Conservation (phyloP, 2,888 invertebrate species). For the Phengaris arion region DNA sequence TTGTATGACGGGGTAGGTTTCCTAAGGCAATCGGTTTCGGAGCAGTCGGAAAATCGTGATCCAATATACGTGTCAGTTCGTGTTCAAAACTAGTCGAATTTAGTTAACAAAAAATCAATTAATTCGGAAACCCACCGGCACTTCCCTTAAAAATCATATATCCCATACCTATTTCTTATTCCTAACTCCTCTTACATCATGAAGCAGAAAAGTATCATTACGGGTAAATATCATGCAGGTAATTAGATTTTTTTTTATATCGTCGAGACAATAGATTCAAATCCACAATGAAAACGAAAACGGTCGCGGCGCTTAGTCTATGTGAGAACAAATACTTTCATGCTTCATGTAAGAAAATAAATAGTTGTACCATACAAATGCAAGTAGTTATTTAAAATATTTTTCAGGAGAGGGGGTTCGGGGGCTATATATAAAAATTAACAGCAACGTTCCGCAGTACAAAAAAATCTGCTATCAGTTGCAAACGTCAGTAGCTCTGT, state of each 20-base stretch:
- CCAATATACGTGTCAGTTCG: constrained; percentile 26
- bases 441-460: constrained; percentile 65
- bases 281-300: constrained; percentile 62
- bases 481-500: constrained; percentile 57
- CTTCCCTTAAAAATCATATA: constrained; percentile 60
- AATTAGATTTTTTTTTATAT: constrained; percentile 61
- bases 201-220: constrained; percentile 78
- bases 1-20: constrained; percentile 16
- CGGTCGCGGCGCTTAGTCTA: constrained; percentile 41
- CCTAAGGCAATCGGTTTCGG: constrained; percentile 18
- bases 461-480: constrained; percentile 68
- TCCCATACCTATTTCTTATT: constrained; percentile 70
- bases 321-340: constrained; percentile 63
- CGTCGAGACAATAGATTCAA: constrained; percentile 70
- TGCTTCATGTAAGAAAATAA: constrained; percentile 71
- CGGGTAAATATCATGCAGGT: constrained; percentile 66
- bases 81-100: constrained; percentile 18
- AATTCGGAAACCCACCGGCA: constrained; percentile 60
- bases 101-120: constrained; percentile 18
- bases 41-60: constrained; percentile 8
- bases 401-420: constrained; percentile 46
- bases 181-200: constrained; percentile 74
- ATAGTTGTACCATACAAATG: constrained; percentile 61
- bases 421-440: constrained; percentile 61
- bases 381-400: constrained; percentile 56